These are phyloP conservation scores for Paramacrobiotus metropolitanus DNA, from an alignment of 1,140 invertebrate genomes.

Conservation along the genomic window DNA sequence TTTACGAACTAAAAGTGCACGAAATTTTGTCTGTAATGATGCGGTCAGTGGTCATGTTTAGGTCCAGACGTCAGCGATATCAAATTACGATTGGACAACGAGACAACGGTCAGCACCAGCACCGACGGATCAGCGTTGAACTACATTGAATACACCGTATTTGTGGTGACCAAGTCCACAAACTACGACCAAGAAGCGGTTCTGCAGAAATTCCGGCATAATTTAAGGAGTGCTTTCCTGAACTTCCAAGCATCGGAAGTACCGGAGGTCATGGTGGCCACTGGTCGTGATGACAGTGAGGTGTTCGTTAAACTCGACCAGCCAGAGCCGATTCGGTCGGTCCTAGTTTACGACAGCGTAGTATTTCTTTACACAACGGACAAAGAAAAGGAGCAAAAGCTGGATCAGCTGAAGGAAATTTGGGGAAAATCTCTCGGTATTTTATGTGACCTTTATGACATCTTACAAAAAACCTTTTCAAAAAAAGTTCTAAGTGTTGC, in stretches of 20 bases:
- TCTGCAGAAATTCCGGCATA: background rate
- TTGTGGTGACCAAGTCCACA: background rate
- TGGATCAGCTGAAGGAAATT: background rate
- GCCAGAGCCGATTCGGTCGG: background rate
- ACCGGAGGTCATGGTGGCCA: too few species aligned
- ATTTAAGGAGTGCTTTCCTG: background rate
- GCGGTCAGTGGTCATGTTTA: too few species aligned
- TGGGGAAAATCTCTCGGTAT: background rate
- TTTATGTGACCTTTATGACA: too few species aligned
- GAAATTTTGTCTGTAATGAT: too few species aligned
- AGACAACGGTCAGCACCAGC: background rate
- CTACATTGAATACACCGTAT: background rate
- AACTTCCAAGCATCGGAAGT: too few species aligned
- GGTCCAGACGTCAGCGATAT: background rate
- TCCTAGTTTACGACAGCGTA: background rate
- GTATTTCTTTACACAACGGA: background rate
- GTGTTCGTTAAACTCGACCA: too few species aligned
- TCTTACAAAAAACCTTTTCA: background rate
- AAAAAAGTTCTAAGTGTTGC: background rate
- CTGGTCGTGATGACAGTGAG: too few species aligned
- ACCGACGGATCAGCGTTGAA: background rate
- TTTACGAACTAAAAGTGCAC: too few species aligned
- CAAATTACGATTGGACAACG: background rate
- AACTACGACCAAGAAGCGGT: slow-evolving; percentile 1
- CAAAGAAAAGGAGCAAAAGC: background rate